phyloP scores from a whole-genome alignment of 2,113 vertebrate genomes.

The Romanogobio albipinnatus region DNA sequence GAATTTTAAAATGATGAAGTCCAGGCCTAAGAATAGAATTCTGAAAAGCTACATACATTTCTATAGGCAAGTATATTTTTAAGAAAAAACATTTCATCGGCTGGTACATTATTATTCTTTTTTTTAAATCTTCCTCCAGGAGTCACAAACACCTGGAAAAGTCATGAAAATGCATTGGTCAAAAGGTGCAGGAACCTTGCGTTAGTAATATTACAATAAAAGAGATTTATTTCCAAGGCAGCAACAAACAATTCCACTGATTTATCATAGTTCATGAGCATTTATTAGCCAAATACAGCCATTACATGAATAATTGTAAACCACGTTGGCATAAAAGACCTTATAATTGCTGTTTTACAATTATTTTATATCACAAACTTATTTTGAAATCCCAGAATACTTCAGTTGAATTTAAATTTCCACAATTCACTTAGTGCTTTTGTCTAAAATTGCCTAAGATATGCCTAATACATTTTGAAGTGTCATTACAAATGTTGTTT shows the following conservation, averaged over 20 bases:
- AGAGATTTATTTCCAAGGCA: conserved; percentile 4
- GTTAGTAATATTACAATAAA: neutral
- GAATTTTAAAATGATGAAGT: neutral
- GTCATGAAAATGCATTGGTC: too few species aligned
- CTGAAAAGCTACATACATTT: too few species aligned
- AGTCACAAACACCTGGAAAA: too few species aligned
- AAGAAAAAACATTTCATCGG: too few species aligned
- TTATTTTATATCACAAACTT: neutral
- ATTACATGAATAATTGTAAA: neutral
- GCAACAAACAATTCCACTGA: neutral
- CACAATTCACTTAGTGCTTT: neutral
- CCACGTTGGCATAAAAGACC: neutral
- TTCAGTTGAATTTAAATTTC: neutral
- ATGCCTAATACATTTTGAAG: neutral
- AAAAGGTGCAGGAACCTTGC: too few species aligned
- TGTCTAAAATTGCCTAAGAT: neutral
- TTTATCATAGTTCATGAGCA: neutral
- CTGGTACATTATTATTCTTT: too few species aligned
- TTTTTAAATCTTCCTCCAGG: too few species aligned
- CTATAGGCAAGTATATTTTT: too few species aligned
- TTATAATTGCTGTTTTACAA: neutral
- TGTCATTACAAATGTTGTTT: neutral
- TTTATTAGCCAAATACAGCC: conserved; percentile 8
- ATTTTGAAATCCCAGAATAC: neutral
- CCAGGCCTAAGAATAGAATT: neutral